A percentile compares a stretch with the other conserved stretches of the same genome.
phyloP scores from a whole-genome alignment of 2,888 invertebrate genomes.

The Latrodectus hesperus region DNA sequence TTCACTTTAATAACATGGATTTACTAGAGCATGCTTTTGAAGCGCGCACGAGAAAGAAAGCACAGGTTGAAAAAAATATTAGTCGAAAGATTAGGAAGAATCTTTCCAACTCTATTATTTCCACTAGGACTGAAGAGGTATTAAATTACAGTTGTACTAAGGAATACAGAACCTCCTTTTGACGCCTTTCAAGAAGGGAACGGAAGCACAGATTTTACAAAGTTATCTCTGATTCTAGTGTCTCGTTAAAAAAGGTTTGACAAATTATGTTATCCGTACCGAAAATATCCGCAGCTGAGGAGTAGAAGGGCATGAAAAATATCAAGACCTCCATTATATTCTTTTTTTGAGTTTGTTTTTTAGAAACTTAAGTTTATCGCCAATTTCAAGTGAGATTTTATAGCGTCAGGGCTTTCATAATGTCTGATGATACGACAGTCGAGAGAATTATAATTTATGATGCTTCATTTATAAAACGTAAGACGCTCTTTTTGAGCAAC shows the following conservation, averaged over 20 bases:
- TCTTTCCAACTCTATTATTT: constrained; percentile 52
- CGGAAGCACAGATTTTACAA: constrained; percentile 63
- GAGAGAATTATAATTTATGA: neutral
- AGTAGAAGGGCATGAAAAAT: constrained; percentile 59
- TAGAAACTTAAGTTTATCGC: neutral
- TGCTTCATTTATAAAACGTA: neutral
- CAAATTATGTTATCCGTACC: constrained; percentile 54
- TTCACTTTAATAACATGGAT: constrained; percentile 51
- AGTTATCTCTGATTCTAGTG: constrained; percentile 48
- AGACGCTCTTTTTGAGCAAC: no score
- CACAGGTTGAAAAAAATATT: constrained; percentile 1
- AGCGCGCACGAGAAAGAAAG: constrained; percentile 5
- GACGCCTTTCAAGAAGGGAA: constrained; percentile 38
- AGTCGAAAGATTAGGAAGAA: constrained; percentile 21
- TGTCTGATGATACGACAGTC: neutral
- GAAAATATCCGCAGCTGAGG: constrained; percentile 30
- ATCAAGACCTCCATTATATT: constrained; percentile 39
- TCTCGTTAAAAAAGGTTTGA: constrained; percentile 65
- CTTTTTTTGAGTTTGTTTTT: neutral
- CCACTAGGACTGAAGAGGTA: constrained; percentile 48
- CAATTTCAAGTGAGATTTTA: neutral
- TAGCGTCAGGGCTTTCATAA: neutral
- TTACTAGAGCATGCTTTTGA: constrained; percentile 33
- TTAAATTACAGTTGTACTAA: constrained; percentile 58
- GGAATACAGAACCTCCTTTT: constrained; percentile 37